Evolutionary conservation across 2,888 invertebrate species (phyloP).

Genomic region (Morpho achilles): DNA sequence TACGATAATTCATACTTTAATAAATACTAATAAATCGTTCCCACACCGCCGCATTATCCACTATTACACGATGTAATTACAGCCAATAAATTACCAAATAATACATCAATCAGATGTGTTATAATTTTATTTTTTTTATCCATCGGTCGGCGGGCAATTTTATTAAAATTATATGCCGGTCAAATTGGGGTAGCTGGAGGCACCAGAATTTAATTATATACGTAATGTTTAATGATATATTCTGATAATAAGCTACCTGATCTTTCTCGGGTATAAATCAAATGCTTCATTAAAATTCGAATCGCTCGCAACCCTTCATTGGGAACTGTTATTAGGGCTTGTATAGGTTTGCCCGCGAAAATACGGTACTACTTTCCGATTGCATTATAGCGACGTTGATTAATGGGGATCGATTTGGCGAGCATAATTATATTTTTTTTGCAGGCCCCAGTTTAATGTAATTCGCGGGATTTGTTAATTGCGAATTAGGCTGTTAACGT

Average conservation of each 20-base stretch:
- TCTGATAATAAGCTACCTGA: slow-evolving; percentile 79
- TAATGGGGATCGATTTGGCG: slow-evolving; percentile 39
- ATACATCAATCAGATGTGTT: slow-evolving; percentile 80
- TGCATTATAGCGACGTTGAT: slow-evolving; percentile 55
- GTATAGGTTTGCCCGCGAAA: slow-evolving; percentile 57
- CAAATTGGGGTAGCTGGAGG: slow-evolving; percentile 75
- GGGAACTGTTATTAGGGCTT: slow-evolving; percentile 55
- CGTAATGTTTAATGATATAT: slow-evolving; percentile 78
- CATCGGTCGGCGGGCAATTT: slow-evolving; percentile 69
- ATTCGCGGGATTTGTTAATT: slow-evolving; percentile 20
- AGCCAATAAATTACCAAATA: slow-evolving; percentile 77
- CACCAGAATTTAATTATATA: slow-evolving; percentile 75
- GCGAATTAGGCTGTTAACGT: slow-evolving; percentile 14
- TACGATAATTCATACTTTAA: slow-evolving; percentile 79
- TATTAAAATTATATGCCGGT: slow-evolving; percentile 73
- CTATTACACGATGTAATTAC: slow-evolving; percentile 78
- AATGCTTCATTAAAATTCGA: slow-evolving; percentile 77
- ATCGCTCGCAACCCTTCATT: slow-evolving; percentile 71
- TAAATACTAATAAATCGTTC: slow-evolving; percentile 78
- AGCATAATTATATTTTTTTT: slow-evolving; percentile 34
- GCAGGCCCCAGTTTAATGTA: slow-evolving; percentile 9
- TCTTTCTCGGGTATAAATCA: slow-evolving; percentile 72
- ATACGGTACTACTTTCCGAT: slow-evolving; percentile 50
- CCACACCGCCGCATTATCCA: slow-evolving; percentile 66
- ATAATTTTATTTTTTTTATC: slow-evolving; percentile 65